phyloP scores from a whole-genome alignment of 1,140 invertebrate species.

The Orius laevigatus region DNA sequence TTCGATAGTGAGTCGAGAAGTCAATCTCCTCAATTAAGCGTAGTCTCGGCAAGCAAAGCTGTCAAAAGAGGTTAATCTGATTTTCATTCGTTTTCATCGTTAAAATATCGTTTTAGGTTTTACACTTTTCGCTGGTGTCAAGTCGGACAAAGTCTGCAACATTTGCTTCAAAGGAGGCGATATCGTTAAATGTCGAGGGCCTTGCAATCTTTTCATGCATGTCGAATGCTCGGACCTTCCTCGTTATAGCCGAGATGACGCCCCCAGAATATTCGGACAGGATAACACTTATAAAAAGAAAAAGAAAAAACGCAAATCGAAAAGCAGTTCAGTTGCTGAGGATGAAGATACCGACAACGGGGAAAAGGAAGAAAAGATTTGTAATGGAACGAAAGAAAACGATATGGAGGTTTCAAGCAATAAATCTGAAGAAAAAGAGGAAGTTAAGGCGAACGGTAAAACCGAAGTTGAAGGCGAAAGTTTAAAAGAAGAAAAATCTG shows the following conservation, averaged over 20 bases:
- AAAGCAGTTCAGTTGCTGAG: neutral
- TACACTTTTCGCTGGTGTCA: conserved; percentile 14
- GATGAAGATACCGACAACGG: neutral
- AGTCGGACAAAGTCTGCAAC: conserved; percentile 20
- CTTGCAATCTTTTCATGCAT: conserved; percentile 36
- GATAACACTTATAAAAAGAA: neutral
- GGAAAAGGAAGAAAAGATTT: conserved; percentile 27
- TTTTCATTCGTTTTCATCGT: neutral
- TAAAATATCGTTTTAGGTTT: conserved; percentile 2
- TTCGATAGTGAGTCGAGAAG: conserved; percentile 6
- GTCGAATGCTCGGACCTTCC: conserved; percentile 25
- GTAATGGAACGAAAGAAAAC: conserved; percentile 22
- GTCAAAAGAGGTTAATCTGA: conserved; percentile 1
- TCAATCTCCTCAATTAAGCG: conserved; percentile 4
- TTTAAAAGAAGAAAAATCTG: too few relatives aligned
- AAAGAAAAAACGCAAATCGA: neutral
- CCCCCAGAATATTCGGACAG: too few relatives aligned
- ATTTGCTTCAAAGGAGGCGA: conserved; percentile 49
- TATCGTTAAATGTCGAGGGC: conserved; percentile 43
- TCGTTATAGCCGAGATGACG: too few relatives aligned
- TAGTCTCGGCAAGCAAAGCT: conserved; percentile 1
- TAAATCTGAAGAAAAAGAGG: conserved; percentile 22
- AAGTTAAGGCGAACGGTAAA: conserved; percentile 24
- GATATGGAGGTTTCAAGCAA: conserved; percentile 21
- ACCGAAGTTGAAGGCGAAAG: neutral